Evolutionary conservation across 2,113 vertebrate genomes (phyloP), one percentile per base, ranked within the genome.

Genomic region (Nymphicus hollandicus): DNA sequence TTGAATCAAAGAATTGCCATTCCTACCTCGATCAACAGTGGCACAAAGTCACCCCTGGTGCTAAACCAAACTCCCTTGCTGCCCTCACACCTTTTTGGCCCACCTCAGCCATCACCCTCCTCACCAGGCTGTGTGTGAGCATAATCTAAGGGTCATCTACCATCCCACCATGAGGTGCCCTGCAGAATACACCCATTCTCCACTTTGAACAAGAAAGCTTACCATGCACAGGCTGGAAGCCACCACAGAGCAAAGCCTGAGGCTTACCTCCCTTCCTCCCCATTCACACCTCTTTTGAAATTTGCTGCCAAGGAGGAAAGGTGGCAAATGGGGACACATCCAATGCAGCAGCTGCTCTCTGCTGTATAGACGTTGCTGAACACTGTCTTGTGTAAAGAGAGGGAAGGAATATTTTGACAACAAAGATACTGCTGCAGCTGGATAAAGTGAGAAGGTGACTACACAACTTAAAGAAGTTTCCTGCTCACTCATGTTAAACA

Each of bases 331-430:
- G 55, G 61, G 88, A 80, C 39, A 41, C 50, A 82, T 35, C 27
- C 77, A 70, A 17, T 13, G n/a, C 49, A 50, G 53, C 0, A 10
- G 58, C 61, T 85, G 43, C 43, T 94, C 70, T 49, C 47, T 61
- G 79, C 70, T 87, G 13, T 41, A 78, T n/a, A 56, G 73, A 35
- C 7, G 0, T 6, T 56, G 76, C 76, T 66, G 61, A 68, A 61
- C 39, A 20, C 66, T 50, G 53, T 6, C 37, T 28, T 77, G 58
- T 29, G 49, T n/a, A 61, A 72, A 69, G 49, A 49, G 39, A 55
- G 8, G 9, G 20, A 85, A 82, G 66, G 66, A 88, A 25, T 93
- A 94, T 93, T 95, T 93, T 88, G 74, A 77, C 70, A 89, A 82
- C 61, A 89, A 93, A 93, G 56, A 93, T n/a, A 43, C 22, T 53